Evolutionary conservation across 2,888 invertebrate species (phyloP).

Genomic region (Copidosoma aretas): DNA sequence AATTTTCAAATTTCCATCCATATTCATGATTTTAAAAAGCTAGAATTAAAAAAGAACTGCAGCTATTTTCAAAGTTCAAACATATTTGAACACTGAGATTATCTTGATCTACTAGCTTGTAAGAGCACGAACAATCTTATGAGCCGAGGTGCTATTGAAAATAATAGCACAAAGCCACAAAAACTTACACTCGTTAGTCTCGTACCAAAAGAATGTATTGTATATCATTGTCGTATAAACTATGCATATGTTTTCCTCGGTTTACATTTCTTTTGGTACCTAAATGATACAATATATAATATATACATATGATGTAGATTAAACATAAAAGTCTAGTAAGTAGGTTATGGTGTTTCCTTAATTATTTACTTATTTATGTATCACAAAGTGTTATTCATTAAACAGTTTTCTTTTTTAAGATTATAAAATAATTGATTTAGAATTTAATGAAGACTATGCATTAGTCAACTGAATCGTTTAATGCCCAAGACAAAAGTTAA

Average conservation of each 20-base stretch:
- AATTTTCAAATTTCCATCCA: background rate
- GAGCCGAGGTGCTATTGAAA: slow-evolving; percentile 22
- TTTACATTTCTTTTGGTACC: slow-evolving; percentile 42
- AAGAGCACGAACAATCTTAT: slow-evolving; percentile 21
- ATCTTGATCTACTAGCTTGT: background rate
- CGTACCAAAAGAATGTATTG: slow-evolving; percentile 29
- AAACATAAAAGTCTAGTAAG: slow-evolving; percentile 39
- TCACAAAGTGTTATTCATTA: slow-evolving; percentile 28
- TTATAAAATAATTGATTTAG: slow-evolving; percentile 7
- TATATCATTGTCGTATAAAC: slow-evolving; percentile 25
- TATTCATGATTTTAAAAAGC: slow-evolving; percentile 13
- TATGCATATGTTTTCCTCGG: slow-evolving; percentile 23
- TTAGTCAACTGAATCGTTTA: slow-evolving; percentile 18
- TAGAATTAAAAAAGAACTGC: slow-evolving; percentile 35
- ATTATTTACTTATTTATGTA: slow-evolving; percentile 32
- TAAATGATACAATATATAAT: slow-evolving; percentile 45
- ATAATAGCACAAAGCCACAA: slow-evolving; percentile 16
- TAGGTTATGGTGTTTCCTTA: slow-evolving; percentile 38
- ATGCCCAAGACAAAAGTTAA: background rate
- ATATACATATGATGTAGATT: slow-evolving; percentile 25
- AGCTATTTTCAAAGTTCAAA: slow-evolving; percentile 15
- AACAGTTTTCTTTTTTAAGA: slow-evolving; percentile 28
- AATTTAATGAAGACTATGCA: slow-evolving; percentile 30
- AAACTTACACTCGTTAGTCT: slow-evolving; percentile 26
- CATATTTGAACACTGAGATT: background rate